Evolutionary conservation across 2,888 invertebrate species (phyloP), one percentile per base, ranked within the genome.

Genomic region (Noctua janthina): DNA sequence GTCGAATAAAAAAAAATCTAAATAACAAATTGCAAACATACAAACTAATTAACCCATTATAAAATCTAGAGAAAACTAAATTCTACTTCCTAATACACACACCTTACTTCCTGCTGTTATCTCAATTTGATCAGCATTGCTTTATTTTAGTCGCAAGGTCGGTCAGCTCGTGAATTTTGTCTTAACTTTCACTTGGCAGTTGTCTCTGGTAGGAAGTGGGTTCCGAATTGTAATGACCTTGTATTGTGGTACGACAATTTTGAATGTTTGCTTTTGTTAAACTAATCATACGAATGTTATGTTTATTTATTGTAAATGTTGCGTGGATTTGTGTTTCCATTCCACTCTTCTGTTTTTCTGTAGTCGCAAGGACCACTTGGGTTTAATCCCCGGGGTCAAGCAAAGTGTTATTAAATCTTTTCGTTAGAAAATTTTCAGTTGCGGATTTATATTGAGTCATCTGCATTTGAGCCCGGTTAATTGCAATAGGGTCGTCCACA

Each of bases 151-250:
- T 13, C 17, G 5, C 80, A 87, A 89, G 90, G 89, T 81, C 76
- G 62, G 1, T 76, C 8, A 20, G 11, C 46, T 86, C 76, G 79
- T 82, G 83, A 67, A 66, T 82, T 70, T 74, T 17, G 56, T 54
- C 29, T 72, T 66, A 46, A 86, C 89, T 90, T 89, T 89, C 85
- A 88, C 83, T 72, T n/a, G 35, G 11, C 74, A 76, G 70, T 78
- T 76, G 81, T 77, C 67, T 66, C 73, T 78, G 74, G 35, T 35
- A 82, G 87, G 89, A 83, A 89, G 79, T 81, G 69, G 43, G 73
- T 78, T 74, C 75, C 56, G 77, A 76, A 74, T 71, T 46, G 17
- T 39, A 70, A 43, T 66, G 69, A 74, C 86, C 88, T 88, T 88
- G 81, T 74, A 13, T 13, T 51, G 64, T 62, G 29, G 29, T 71